phyloP scores from a whole-genome alignment of 2,797 vertebrate species.

The Pteronotus mesoamericanus region DNA sequence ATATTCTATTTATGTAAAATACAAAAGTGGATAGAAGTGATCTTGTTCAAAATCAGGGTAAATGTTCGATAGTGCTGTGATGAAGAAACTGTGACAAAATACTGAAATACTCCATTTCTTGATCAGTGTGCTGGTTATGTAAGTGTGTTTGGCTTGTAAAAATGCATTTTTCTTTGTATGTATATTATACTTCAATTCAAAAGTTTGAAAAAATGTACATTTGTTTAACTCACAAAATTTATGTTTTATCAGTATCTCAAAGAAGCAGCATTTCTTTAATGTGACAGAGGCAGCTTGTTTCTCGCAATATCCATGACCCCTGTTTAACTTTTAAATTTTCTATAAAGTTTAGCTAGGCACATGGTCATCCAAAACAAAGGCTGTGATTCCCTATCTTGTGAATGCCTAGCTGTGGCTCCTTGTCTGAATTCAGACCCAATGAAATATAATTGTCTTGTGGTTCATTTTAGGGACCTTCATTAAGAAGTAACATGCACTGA shows the following conservation, averaged over 20 bases:
- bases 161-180: not conserved
- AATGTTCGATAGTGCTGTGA: not conserved
- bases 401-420: not conserved
- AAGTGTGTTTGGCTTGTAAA: not conserved
- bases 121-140: not conserved
- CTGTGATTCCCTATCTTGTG: not conserved
- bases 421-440: not conserved
- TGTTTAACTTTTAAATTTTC: not conserved
- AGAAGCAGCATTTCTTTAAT: not conserved
- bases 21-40: not conserved
- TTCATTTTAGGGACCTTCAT: not conserved
- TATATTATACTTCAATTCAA: not conserved
- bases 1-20: not conserved
- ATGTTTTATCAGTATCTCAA: not conserved
- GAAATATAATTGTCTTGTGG: not conserved
- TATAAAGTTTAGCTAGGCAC: not conserved
- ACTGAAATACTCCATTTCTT: not conserved
- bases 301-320: not conserved
- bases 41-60: not conserved
- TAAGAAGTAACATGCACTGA: not conserved
- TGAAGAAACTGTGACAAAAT: not conserved
- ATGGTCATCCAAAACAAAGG: not conserved
- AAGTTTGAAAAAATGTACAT: not conserved
- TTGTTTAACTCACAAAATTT: not conserved
- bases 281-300: not conserved